Conservation (phyloP, 2,888 invertebrate genomes). For the Andricus quercusramuli region DNA sequence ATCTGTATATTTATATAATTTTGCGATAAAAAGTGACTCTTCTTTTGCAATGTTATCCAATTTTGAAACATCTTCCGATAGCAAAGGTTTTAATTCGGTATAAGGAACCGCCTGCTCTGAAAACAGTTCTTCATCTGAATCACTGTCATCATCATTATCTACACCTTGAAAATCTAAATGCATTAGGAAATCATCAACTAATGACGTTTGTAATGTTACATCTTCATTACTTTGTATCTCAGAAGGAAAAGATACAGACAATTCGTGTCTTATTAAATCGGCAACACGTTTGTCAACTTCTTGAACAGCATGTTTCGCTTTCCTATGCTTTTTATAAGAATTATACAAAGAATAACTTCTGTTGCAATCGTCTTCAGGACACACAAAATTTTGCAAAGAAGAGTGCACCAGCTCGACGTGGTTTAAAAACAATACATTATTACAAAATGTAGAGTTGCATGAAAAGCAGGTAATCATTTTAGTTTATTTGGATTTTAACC, state of each 20-base stretch:
- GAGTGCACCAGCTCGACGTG: no score
- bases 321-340: no score
- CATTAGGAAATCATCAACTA: slow-evolving; percentile 7
- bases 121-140: background rate
- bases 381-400: no score
- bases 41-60: background rate
- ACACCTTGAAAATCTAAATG: background rate
- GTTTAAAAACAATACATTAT: no score
- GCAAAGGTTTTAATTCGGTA: background rate
- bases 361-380: no score
- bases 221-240: background rate
- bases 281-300: background rate
- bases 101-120: background rate
- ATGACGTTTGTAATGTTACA: background rate
- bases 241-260: background rate
- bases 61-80: background rate
- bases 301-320: background rate
- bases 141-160: background rate
- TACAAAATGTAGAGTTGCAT: no score
- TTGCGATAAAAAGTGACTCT: background rate
- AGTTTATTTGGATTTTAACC: no score
- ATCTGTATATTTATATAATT: background rate
- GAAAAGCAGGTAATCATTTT: no score
- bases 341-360: no score
- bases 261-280: background rate